Conservation (phyloP, 2,797 vertebrate species). For the Acrossocheilus fasciatus region DNA sequence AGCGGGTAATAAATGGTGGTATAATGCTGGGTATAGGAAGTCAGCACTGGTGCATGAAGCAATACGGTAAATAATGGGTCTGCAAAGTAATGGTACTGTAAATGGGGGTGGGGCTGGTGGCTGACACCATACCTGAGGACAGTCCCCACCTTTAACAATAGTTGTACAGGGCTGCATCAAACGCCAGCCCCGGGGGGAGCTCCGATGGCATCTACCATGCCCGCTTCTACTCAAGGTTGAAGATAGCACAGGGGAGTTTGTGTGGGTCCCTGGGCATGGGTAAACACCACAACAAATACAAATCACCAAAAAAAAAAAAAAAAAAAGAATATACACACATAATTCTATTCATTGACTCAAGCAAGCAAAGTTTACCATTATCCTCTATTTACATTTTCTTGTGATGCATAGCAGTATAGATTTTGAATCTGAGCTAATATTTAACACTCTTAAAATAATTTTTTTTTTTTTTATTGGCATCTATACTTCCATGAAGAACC, state of each 20-base stretch:
- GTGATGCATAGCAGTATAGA: neutral
- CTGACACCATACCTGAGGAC: conserved; percentile 81
- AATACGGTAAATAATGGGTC: conserved; percentile 31
- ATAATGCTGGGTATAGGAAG: neutral
- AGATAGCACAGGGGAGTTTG: conserved; percentile 77
- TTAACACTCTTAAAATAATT: neutral
- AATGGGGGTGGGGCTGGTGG: conserved; percentile 74
- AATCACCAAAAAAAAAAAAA: conserved; percentile 31
- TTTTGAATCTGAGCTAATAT: neutral
- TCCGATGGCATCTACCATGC: conserved; percentile 79
- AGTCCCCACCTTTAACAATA: conserved; percentile 85
- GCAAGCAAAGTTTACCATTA: neutral
- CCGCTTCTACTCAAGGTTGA: conserved; percentile 83
- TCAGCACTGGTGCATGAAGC: neutral
- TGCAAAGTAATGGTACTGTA: conserved; percentile 24
- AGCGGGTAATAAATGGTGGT: neutral
- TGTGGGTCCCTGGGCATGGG: conserved; percentile 68
- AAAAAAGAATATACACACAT: conserved; percentile 19
- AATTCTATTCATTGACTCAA: conserved; percentile 41
- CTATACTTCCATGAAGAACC: neutral
- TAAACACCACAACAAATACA: conserved; percentile 54
- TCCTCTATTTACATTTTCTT: neutral
- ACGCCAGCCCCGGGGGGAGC: conserved; percentile 80
- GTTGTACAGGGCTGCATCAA: conserved; percentile 74
- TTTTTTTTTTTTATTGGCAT: neutral